These are phyloP conservation scores for Drosophila putrida DNA, from an alignment of 2,888 invertebrate species.

Conservation along the genomic window DNA sequence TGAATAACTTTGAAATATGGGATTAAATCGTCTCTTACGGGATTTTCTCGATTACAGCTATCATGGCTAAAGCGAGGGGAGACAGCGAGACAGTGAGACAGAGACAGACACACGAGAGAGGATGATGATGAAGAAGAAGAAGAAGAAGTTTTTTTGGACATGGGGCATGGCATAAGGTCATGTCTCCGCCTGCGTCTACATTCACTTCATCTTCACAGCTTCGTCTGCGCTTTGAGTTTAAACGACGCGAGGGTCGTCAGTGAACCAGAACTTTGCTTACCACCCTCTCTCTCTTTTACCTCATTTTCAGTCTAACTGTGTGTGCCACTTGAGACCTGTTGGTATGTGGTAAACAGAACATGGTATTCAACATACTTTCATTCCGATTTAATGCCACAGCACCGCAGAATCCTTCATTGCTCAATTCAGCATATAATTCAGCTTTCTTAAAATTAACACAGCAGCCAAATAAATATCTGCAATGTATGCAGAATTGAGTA, in stretches of 20 bases:
- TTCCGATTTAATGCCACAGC: no score
- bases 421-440: no score
- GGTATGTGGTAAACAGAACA: no score
- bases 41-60: slow-evolving; percentile 83
- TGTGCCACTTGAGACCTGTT: no score
- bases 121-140: slow-evolving; percentile 5
- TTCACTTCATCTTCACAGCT: slow-evolving; percentile 1
- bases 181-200: slow-evolving; percentile 24
- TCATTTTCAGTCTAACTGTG: no score
- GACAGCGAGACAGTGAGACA: slow-evolving; percentile 4
- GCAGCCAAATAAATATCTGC: no score
- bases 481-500: no score
- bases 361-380: no score
- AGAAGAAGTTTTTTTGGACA: slow-evolving; percentile 14
- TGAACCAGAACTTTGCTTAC: slow-evolving; percentile 56
- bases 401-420: no score
- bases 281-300: slow-evolving; percentile 13
- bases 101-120: neutral
- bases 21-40: slow-evolving; percentile 84
- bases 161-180: slow-evolving; percentile 48
- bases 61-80: slow-evolving; percentile 56
- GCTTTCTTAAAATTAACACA: no score
- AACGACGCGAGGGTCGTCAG: slow-evolving; percentile 54
- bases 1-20: slow-evolving; percentile 84
- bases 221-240: slow-evolving; percentile 24